These are phyloP conservation scores for Neofelis nebulosa DNA, from an alignment of 2,113 vertebrate species.

Conservation along the genomic window DNA sequence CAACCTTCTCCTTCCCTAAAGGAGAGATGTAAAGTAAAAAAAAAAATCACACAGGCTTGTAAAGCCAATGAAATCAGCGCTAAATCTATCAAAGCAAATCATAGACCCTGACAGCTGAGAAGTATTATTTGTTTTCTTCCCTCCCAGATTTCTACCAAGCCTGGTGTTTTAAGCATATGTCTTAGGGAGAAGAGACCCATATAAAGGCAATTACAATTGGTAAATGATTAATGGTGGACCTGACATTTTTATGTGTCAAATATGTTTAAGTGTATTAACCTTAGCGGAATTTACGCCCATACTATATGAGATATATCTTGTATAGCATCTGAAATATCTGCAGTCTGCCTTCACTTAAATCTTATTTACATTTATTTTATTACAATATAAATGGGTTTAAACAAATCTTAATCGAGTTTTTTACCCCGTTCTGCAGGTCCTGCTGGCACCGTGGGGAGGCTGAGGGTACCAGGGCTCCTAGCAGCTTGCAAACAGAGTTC, in stretches of 20 bases:
- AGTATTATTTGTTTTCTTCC: slow-evolving; percentile 71
- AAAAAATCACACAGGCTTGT: slow-evolving; percentile 54
- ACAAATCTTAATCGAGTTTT: slow-evolving; percentile 58
- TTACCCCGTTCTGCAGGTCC: not conserved
- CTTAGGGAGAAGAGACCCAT: slow-evolving; percentile 67
- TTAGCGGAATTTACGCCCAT: slow-evolving; percentile 79
- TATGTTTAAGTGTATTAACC: slow-evolving; percentile 83
- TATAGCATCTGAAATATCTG: slow-evolving; percentile 71
- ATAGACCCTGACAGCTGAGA: slow-evolving; percentile 47
- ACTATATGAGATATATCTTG: slow-evolving; percentile 69
- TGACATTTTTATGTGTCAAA: slow-evolving; percentile 81
- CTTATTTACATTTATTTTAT: slow-evolving; percentile 83
- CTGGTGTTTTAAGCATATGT: slow-evolving; percentile 54
- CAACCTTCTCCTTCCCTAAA: not conserved
- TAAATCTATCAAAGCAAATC: slow-evolving; percentile 80
- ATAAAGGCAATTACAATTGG: slow-evolving; percentile 80
- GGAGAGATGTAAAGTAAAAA: not conserved
- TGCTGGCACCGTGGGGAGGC: not conserved
- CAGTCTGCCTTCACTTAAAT: slow-evolving; percentile 69
- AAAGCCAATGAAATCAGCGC: slow-evolving; percentile 62
- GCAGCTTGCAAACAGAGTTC: not conserved
- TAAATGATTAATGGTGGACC: slow-evolving; percentile 79
- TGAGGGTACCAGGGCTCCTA: not conserved
- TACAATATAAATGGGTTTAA: slow-evolving; percentile 74
- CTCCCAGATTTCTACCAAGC: slow-evolving; percentile 69